Percentiles rank a stretch among this genome's conserved stretches.
phyloP scores from a whole-genome alignment of 2,113 vertebrate species.

The Gymnogyps californianus region DNA sequence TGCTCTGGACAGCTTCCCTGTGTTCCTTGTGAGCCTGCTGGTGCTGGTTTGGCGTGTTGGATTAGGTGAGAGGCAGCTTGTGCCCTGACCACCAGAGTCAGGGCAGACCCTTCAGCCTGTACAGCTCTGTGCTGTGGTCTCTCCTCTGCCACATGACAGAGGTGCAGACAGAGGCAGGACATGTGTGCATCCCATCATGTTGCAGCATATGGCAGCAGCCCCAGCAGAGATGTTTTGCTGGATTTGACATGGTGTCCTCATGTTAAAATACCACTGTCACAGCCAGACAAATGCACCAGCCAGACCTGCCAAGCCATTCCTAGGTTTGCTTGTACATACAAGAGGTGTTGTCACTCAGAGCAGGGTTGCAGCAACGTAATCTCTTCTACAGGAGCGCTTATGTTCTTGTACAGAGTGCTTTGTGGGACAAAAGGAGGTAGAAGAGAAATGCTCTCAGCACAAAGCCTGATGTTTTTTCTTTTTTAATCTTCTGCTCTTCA shows the following conservation, averaged over 20 bases:
- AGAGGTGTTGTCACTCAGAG: background rate
- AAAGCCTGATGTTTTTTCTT: background rate
- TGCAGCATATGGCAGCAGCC: background rate
- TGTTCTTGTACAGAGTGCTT: background rate
- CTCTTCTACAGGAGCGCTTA: background rate
- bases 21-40: background rate
- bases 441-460: background rate
- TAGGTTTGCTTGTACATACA: too few relatives aligned
- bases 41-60: background rate
- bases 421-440: background rate
- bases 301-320: background rate
- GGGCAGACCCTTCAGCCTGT: background rate
- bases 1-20: background rate
- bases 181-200: background rate
- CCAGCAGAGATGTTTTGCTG: background rate
- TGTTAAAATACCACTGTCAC: background rate
- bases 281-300: background rate
- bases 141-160: background rate
- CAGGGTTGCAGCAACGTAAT: background rate
- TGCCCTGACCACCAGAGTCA: background rate
- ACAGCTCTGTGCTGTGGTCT: background rate
- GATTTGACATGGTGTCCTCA: background rate
- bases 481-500: background rate
- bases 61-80: background rate
- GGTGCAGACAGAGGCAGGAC: background rate